Conservation (phyloP, 2,113 vertebrate genomes). For the Gila orcuttii region DNA sequence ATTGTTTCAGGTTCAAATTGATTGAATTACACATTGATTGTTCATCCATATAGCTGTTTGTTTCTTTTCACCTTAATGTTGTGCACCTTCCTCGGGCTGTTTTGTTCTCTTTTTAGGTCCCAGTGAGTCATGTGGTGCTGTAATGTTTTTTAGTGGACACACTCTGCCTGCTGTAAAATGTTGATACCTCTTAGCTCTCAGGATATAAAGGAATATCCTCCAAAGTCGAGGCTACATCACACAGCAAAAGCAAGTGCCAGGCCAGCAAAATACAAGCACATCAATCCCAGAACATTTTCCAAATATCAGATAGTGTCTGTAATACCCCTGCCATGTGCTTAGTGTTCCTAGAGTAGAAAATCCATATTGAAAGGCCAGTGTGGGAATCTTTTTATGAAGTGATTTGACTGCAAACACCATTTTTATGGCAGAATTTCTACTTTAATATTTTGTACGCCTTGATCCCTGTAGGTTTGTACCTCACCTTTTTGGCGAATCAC, state of each 20-base stretch:
- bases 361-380: slow-evolving; percentile 49
- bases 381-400: slow-evolving; percentile 44
- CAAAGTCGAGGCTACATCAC: slow-evolving; percentile 40
- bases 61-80: not conserved
- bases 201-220: slow-evolving; percentile 40
- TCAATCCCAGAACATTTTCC: slow-evolving; percentile 43
- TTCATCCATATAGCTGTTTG: not conserved
- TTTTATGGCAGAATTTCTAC: slow-evolving; percentile 41
- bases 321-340: slow-evolving; percentile 42
- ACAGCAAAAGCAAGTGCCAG: slow-evolving; percentile 45
- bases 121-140: not conserved
- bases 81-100: not conserved
- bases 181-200: slow-evolving; percentile 46
- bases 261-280: slow-evolving; percentile 47
- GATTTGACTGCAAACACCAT: slow-evolving; percentile 41
- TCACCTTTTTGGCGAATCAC: not conserved
- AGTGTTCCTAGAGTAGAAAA: slow-evolving; percentile 45
- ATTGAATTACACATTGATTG: not conserved
- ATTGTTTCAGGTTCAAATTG: not conserved
- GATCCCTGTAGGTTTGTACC: slow-evolving; percentile 31
- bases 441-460: slow-evolving; percentile 33
- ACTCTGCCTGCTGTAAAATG: slow-evolving; percentile 41
- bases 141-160: slow-evolving; percentile 30
- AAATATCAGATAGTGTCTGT: slow-evolving; percentile 47
- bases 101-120: slow-evolving; percentile 10